Base-by-base conservation (phyloP, 2,888 invertebrate species). In the Volucella bombylans region DNA sequence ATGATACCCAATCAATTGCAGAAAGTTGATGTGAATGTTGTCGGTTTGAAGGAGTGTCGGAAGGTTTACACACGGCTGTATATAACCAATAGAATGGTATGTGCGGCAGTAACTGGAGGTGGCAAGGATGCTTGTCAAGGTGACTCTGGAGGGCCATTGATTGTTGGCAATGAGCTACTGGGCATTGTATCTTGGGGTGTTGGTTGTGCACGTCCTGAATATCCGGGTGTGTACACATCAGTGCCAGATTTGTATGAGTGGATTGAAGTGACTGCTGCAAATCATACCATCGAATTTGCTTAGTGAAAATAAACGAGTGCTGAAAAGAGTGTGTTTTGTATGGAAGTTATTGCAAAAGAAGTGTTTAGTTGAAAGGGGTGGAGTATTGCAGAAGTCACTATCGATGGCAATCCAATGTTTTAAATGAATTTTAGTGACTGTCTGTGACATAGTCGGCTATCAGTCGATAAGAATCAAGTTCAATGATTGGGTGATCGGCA, bases 101-200 rank as follows among this genome's bases (percentile, higher is more conserved):
- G 90, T 52, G 90, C 90, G 11, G 89, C 87, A 41, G 88, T 88
- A 8, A 50, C 65, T 0, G 88, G 87, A 0, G 89, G 89, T 39
- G 91, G 91, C 43, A 88, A 88, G 71, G 91, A 90, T 87, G 87
- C 90, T 12, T 90, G 90, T 80, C 89, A 90, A 61, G 91, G 90
- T n/a, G 91, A 91, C 85, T 90, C 91, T 6, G 91, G 91, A 6
- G 91, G 91, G 12, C 90, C 91, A 3, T 61, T 90, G 49, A 86
- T 89, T 59, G 73, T 78, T 41, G 82, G 88, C 4, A 87, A 88
- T 6, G 43, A 87, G 12, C 87, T 89, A 10, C n/a, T 90, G 10
- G 91, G 90, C 38, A 87, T 90, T 73, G 90, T 90, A 0, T 90
- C 90, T 0, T 90, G 90, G 91, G 90, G 90, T 11, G 47, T 64